phyloP scores from a whole-genome alignment of 2,888 invertebrate genomes.

The Caenorhabditis plicata region DNA sequence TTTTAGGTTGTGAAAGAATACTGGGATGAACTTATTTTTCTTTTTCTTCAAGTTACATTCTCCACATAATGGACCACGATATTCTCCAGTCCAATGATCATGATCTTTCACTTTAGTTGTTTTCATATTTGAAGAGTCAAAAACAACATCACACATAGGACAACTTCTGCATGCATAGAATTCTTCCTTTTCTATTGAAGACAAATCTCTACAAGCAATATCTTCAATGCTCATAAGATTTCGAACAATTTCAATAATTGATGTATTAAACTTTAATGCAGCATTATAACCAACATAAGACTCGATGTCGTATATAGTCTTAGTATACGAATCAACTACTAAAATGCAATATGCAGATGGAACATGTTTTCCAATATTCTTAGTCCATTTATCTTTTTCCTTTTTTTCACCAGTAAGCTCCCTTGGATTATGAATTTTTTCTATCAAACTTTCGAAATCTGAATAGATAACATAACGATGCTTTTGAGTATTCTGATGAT shows the following conservation, averaged over 20 bases:
- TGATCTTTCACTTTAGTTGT: constrained; percentile 29
- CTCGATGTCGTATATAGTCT: constrained; percentile 8
- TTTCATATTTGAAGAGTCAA: constrained; percentile 13
- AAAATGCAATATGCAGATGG: constrained; percentile 17
- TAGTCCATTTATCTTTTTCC: too few species aligned
- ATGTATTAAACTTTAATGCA: constrained; percentile 21
- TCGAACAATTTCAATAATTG: constrained; percentile 19
- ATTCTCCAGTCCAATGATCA: constrained; percentile 38
- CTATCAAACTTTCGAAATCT: constrained; percentile 23
- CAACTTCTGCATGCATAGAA: constrained; percentile 6
- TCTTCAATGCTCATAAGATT: constrained; percentile 17
- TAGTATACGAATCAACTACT: constrained; percentile 9
- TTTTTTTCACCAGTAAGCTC: constrained; percentile 28
- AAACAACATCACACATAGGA: constrained; percentile 13
- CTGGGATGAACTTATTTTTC: constrained; percentile 30
- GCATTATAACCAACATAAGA: constrained; percentile 21
- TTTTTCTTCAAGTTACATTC: constrained; percentile 24
- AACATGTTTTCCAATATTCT: constrained; percentile 10
- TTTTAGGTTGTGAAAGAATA: constrained; percentile 33
- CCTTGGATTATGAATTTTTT: constrained; percentile 14
- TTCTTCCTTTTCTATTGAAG: constrained; percentile 11
- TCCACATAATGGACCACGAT: constrained; percentile 25
- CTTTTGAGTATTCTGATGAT: constrained; percentile 22
- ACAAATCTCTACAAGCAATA: constrained; percentile 13
- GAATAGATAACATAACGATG: constrained; percentile 26